These are phyloP conservation scores for Beroe ovata DNA, from an alignment of 37 sponge, comb jelly and placozoan species.

Conservation along the genomic window DNA sequence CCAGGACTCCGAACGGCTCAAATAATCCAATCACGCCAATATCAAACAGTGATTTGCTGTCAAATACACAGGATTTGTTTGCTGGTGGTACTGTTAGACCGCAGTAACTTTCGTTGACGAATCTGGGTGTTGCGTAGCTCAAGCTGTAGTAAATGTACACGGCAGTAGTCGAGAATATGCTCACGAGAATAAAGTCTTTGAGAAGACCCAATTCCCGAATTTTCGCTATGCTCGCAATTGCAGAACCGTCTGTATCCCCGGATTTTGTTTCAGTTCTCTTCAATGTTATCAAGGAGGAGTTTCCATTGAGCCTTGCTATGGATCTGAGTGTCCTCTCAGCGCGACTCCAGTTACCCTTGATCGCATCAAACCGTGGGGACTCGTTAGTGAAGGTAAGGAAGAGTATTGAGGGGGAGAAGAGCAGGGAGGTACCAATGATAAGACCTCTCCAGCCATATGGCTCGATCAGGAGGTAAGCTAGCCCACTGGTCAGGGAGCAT, in stretches of 20 bases:
- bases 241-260: neutral
- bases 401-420: conserved; percentile 22
- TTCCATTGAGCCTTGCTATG: neutral
- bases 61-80: neutral
- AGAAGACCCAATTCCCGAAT: neutral
- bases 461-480: neutral
- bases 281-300: neutral
- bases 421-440: conserved; percentile 1
- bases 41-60: neutral
- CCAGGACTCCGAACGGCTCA: conserved; percentile 13
- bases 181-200: neutral
- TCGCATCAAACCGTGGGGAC: conserved; percentile 7
- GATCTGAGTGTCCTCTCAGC: neutral
- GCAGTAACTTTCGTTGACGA: conserved; percentile 28
- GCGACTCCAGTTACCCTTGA: neutral
- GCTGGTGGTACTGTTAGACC: neutral
- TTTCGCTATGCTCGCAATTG: neutral
- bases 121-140: conserved; percentile 7
- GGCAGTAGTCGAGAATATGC: neutral
- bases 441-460: conserved; percentile 29
- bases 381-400: neutral
- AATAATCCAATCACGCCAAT: conserved; percentile 6
- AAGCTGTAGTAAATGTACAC: neutral
- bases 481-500: neutral
- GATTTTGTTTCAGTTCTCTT: neutral